phyloP scores from a whole-genome alignment of 2,113 vertebrate species.

The Otolemur garnettii region DNA sequence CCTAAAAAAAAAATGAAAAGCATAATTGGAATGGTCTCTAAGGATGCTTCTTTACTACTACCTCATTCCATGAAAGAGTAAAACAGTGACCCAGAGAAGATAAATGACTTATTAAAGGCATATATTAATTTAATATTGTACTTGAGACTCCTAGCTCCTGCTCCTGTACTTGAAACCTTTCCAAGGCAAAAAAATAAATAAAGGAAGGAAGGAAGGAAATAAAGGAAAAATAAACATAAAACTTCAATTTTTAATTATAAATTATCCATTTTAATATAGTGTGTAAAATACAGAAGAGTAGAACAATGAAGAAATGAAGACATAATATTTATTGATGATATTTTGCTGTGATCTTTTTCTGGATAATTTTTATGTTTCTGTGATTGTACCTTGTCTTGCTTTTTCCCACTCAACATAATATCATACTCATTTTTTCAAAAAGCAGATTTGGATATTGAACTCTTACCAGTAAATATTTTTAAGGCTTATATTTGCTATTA shows the following conservation, averaged over 20 bases:
- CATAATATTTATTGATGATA: background rate
- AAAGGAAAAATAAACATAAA: background rate
- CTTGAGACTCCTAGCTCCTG: background rate
- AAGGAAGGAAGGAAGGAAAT: no score
- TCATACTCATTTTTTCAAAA: slow-evolving; percentile 63
- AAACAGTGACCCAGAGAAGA: background rate
- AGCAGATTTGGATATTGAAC: slow-evolving; percentile 50
- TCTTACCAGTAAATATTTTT: slow-evolving; percentile 63
- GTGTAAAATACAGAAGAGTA: background rate
- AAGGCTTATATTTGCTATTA: slow-evolving; percentile 37
- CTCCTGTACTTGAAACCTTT: slow-evolving; percentile 41
- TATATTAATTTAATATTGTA: slow-evolving; percentile 37
- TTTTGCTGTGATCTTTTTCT: slow-evolving; percentile 43
- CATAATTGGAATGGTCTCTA: slow-evolving; percentile 5
- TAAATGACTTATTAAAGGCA: slow-evolving; percentile 57
- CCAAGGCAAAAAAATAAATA: background rate
- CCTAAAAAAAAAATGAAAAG: no score
- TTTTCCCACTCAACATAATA: slow-evolving; percentile 52
- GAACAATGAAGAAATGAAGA: slow-evolving; percentile 57
- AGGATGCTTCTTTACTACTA: background rate
- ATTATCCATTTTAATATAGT: slow-evolving; percentile 37
- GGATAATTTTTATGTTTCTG: slow-evolving; percentile 31
- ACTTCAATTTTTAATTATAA: slow-evolving; percentile 37
- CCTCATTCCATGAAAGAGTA: slow-evolving; percentile 28
- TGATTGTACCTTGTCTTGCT: background rate